Conservation (phyloP, 2,888 invertebrate species). For the Pomacea canaliculata region DNA sequence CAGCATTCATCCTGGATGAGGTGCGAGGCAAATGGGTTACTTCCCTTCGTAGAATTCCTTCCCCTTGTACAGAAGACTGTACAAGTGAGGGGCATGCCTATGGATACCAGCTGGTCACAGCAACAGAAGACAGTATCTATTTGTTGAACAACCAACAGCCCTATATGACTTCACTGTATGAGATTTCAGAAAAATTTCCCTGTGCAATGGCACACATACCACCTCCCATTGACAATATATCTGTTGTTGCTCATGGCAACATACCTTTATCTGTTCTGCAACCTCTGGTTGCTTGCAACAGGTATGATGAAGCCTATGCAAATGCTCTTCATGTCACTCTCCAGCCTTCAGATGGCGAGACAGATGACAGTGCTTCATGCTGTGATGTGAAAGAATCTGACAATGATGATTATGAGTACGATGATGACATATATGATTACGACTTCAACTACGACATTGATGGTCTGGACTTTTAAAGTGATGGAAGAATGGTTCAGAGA, state of each 20-base stretch:
- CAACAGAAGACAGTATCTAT: constrained; percentile 56
- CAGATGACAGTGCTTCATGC: constrained; percentile 60
- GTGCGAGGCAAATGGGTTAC: constrained; percentile 62
- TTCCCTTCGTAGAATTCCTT: constrained; percentile 54
- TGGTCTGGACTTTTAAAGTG: constrained; percentile 51
- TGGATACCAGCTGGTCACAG: constrained; percentile 56
- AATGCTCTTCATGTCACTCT: constrained; percentile 57
- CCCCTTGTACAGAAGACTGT: constrained; percentile 28
- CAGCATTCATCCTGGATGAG: constrained; percentile 63
- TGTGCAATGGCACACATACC: constrained; percentile 58
- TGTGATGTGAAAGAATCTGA: constrained; percentile 61
- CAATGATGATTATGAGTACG: constrained; percentile 65
- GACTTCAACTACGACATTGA: constrained; percentile 48
- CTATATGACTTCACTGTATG: constrained; percentile 61
- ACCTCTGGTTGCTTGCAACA: constrained; percentile 48
- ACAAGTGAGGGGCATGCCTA: constrained; percentile 43
- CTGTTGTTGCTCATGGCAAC: constrained; percentile 56
- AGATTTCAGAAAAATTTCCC: constrained; percentile 54
- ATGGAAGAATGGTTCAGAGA: not conserved
- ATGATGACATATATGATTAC: constrained; percentile 66
- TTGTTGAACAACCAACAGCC: constrained; percentile 62
- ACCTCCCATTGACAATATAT: constrained; percentile 65
- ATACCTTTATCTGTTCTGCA: constrained; percentile 45
- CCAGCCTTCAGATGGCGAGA: constrained; percentile 58
- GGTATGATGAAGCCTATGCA: constrained; percentile 61